Conservation (phyloP, 2,888 invertebrate species). For the Pseudococcus longispinus region DNA sequence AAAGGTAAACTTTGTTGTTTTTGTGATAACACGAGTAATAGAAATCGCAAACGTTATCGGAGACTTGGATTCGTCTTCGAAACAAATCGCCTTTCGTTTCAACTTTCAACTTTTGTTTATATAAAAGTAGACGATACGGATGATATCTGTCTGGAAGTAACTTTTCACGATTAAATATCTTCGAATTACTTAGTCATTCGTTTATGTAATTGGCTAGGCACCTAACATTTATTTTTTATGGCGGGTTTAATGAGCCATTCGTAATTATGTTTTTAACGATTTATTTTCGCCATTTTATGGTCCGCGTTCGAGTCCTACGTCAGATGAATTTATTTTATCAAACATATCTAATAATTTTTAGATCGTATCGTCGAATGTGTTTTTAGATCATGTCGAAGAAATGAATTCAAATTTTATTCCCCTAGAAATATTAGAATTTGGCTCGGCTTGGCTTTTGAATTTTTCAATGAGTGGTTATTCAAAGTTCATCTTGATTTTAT, state of each 20-base stretch:
- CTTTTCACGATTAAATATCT: not conserved
- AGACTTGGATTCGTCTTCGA: not conserved
- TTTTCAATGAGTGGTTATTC: not conserved
- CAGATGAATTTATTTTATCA: not conserved
- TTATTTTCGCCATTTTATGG: not conserved
- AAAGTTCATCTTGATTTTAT: not conserved
- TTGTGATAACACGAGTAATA: not conserved
- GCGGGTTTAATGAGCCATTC: not conserved
- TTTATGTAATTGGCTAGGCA: not conserved
- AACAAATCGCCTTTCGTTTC: not conserved
- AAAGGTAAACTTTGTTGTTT: not conserved
- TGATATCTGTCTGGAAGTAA: not conserved
- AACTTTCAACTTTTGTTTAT: not conserved
- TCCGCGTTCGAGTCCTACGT: no score
- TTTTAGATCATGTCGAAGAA: no score
- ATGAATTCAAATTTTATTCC: not conserved
- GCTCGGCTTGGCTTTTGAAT: not conserved
- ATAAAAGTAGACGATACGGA: not conserved
- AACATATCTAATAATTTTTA: not conserved
- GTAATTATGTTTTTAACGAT: not conserved
- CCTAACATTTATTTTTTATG: not conserved
- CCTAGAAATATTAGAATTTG: not conserved
- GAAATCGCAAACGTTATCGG: not conserved
- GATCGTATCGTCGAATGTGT: no score
- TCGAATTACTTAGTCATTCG: not conserved